Evolutionary conservation across 2,113 vertebrate genomes (phyloP).

Genomic region (Micromys minutus): DNA sequence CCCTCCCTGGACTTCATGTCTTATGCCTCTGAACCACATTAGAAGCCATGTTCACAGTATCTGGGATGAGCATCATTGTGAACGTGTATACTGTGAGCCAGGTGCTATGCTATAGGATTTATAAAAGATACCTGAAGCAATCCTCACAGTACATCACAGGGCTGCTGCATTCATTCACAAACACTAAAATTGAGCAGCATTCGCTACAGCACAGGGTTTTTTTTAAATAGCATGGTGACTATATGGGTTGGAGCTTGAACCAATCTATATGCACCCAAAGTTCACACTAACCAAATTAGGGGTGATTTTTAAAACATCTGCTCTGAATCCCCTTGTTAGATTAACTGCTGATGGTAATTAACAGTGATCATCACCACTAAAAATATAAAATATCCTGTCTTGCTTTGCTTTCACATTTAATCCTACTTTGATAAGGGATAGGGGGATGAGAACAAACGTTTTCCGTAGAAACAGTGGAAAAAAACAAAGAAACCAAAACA

Average conservation of each 20-base stretch:
- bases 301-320: neutral
- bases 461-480: neutral
- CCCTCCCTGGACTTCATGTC: neutral
- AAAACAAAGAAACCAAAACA: neutral
- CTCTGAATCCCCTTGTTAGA: neutral
- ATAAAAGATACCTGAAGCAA: neutral
- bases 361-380: neutral
- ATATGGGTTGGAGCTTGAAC: neutral
- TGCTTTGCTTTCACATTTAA: slow-evolving; percentile 23
- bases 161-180: neutral
- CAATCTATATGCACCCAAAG: neutral
- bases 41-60: neutral
- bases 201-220: neutral
- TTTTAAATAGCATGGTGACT: neutral
- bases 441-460: neutral
- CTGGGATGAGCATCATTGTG: neutral
- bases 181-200: neutral
- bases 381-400: neutral
- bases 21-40: neutral
- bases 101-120: neutral
- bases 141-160: neutral
- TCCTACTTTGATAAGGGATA: neutral
- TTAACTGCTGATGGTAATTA: neutral
- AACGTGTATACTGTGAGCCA: neutral
- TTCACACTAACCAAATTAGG: neutral